Evolutionary conservation across 2,797 vertebrate genomes (phyloP).

Genomic region (Clarias platycephalus): DNA sequence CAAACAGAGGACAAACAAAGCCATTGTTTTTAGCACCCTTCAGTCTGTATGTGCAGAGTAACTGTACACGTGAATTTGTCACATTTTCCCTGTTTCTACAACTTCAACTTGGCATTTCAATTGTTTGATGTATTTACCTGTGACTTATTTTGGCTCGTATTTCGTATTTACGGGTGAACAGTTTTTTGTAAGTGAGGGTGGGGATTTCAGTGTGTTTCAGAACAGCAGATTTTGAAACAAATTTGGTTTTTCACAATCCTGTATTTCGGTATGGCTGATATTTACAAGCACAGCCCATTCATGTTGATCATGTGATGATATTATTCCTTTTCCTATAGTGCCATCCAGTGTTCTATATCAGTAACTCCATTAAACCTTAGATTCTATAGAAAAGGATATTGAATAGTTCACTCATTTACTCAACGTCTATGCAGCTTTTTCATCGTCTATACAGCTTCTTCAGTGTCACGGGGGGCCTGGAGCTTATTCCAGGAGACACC

Average conservation of each 20-base stretch:
- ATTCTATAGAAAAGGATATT: not conserved
- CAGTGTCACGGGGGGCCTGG: too few relatives aligned
- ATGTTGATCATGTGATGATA: not conserved
- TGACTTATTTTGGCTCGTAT: not conserved
- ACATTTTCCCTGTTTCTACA: not conserved
- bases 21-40: not conserved
- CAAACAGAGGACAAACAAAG: conserved; percentile 10
- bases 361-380: not conserved
- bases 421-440: too few relatives aligned
- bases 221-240: conserved; percentile 9
- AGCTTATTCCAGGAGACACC: too few relatives aligned
- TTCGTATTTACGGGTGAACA: not conserved
- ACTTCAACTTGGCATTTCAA: not conserved
- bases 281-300: not conserved
- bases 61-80: conserved; percentile 2
- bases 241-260: not conserved
- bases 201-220: conserved; percentile 9
- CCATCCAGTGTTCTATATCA: conserved; percentile 36
- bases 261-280: not conserved
- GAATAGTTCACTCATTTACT: too few relatives aligned
- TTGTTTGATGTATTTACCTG: conserved; percentile 10
- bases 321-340: conserved; percentile 42
- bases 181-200: not conserved
- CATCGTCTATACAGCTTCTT: too few relatives aligned
- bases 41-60: not conserved